Evolutionary conservation across 1,140 invertebrate species (phyloP).

Genomic region (Drosophila ficusphila): DNA sequence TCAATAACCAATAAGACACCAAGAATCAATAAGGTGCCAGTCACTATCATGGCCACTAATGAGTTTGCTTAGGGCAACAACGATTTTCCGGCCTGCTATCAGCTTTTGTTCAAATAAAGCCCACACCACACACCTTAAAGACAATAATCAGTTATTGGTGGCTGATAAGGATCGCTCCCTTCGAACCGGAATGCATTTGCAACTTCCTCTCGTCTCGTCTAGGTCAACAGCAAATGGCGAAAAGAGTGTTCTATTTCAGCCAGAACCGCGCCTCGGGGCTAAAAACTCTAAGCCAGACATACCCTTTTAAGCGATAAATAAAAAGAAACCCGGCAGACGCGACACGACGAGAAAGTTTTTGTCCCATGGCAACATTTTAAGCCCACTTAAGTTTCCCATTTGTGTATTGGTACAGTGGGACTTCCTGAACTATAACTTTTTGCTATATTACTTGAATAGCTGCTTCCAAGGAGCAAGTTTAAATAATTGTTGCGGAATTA

Average conservation of each 20-base stretch:
- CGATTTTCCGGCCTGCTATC: conserved; percentile 27
- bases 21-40: conserved; percentile 18
- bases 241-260: conserved; percentile 32
- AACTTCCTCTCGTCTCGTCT: conserved; percentile 66
- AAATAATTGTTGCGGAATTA: no score
- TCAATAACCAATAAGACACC: conserved; percentile 23
- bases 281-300: conserved; percentile 48
- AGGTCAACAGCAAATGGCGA: conserved; percentile 42
- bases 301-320: conserved; percentile 64
- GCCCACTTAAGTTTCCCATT: conserved; percentile 59
- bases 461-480: no score
- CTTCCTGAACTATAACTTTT: not conserved
- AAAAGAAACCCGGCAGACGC: conserved; percentile 66
- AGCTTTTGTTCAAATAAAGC: conserved; percentile 22
- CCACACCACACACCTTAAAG: conserved; percentile 16
- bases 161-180: conserved; percentile 21
- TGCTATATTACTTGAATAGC: no score
- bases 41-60: conserved; percentile 23
- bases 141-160: conserved; percentile 35
- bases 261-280: conserved; percentile 46
- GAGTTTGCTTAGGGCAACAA: conserved; percentile 22
- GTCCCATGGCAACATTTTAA: conserved; percentile 61
- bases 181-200: conserved; percentile 52
- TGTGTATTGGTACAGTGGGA: conserved; percentile 42
- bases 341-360: conserved; percentile 44